These are phyloP conservation scores for Norana najaformis DNA, from an alignment of 2,888 invertebrate genomes.

Conservation along the genomic window DNA sequence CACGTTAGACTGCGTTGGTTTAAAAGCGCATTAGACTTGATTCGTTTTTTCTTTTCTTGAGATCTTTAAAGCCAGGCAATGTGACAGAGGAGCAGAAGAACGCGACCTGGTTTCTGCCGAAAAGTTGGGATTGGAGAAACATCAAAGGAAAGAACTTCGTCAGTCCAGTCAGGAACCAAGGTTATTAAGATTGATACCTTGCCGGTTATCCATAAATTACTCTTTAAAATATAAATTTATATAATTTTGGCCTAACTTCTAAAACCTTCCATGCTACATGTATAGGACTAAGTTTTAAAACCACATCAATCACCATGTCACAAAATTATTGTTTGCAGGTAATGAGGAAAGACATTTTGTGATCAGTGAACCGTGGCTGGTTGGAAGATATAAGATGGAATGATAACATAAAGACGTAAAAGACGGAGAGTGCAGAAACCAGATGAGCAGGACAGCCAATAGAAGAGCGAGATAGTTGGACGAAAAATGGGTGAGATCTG, in stretches of 20 bases:
- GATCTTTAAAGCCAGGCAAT: background rate
- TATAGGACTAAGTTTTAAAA: background rate
- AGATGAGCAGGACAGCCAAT: background rate
- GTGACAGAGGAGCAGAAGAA: background rate
- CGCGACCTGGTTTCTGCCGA: conserved; percentile 46
- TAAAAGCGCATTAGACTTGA: background rate
- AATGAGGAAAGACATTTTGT: background rate
- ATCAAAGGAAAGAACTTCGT: conserved; percentile 56
- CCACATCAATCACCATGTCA: background rate
- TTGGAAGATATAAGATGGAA: too few species aligned
- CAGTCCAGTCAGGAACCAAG: conserved; percentile 60
- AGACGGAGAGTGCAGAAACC: background rate
- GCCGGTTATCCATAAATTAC: background rate
- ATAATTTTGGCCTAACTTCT: background rate
- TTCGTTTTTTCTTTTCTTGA: background rate
- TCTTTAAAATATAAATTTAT: background rate
- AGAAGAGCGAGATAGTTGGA: too few species aligned
- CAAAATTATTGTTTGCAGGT: background rate
- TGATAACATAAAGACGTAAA: too few species aligned
- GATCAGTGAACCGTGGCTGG: too few species aligned
- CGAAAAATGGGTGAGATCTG: too few species aligned
- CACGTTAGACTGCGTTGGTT: background rate
- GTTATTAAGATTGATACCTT: too few species aligned
- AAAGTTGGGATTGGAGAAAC: conserved; percentile 59
- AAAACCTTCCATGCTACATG: background rate